Evolutionary conservation across 2,888 invertebrate species (phyloP).

Genomic region (Ommatoiulus sabulosus): DNA sequence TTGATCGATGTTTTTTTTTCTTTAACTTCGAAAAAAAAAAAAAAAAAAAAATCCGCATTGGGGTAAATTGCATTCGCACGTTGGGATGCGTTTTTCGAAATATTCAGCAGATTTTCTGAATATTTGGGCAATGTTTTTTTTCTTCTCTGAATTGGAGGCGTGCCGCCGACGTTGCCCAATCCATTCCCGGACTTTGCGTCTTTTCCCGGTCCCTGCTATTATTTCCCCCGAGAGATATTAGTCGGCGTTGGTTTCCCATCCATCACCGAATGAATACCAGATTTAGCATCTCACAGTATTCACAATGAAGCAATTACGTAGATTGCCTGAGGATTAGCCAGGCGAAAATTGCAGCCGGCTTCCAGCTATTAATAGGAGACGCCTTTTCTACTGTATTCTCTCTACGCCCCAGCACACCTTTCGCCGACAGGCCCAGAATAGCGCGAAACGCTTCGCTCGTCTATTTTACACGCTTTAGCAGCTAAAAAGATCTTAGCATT

Average conservation of each 20-base stretch:
- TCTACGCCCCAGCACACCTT: slow-evolving; percentile 36
- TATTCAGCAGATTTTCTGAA: no score
- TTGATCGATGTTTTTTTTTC: no score
- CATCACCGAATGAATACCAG: slow-evolving; percentile 57
- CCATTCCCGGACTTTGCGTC: slow-evolving; percentile 28
- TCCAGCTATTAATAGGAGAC: slow-evolving; percentile 53
- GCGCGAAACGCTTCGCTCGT: background rate
- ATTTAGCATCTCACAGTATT: slow-evolving; percentile 56
- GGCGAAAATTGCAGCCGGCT: slow-evolving; percentile 56
- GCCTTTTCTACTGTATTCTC: background rate
- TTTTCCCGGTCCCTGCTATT: background rate
- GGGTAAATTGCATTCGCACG: no score
- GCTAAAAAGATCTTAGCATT: slow-evolving; percentile 47
- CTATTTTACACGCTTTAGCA: slow-evolving; percentile 52
- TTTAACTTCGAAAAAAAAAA: no score
- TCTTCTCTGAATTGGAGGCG: background rate
- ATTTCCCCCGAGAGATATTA: slow-evolving; percentile 54
- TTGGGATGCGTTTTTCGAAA: no score
- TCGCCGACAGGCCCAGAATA: background rate
- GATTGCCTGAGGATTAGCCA: slow-evolving; percentile 57
- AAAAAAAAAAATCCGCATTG: no score
- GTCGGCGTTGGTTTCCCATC: slow-evolving; percentile 54
- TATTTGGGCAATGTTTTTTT: no score
- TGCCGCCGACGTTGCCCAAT: background rate
- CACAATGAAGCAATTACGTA: slow-evolving; percentile 58